A percentile compares a stretch with the other conserved stretches of the same genome.
phyloP scores from a whole-genome alignment of 2,888 invertebrate species.

The Xylota segnis region DNA sequence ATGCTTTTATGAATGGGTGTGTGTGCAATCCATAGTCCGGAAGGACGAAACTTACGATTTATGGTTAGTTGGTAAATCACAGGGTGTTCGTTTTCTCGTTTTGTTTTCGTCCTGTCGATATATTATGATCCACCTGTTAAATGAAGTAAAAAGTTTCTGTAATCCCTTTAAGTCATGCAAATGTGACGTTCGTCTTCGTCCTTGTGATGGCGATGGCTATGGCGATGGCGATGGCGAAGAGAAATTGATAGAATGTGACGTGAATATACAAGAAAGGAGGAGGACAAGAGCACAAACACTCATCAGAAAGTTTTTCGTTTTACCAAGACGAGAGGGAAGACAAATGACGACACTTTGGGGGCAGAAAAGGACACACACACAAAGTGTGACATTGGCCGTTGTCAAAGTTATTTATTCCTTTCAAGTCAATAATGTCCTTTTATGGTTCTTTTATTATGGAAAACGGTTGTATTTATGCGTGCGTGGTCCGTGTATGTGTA shows the following conservation, averaged over 20 bases:
- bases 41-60: constrained; percentile 47
- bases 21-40: constrained; percentile 13
- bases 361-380: constrained; percentile 41
- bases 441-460: constrained; percentile 73
- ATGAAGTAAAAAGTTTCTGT: constrained; percentile 50
- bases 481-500: constrained; percentile 57
- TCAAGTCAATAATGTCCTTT: constrained; percentile 72
- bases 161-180: constrained; percentile 62
- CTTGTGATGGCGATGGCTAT: neutral
- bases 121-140: constrained; percentile 56
- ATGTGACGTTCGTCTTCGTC: constrained; percentile 28
- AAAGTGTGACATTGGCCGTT: constrained; percentile 62
- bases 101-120: constrained; percentile 15
- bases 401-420: constrained; percentile 71
- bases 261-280: constrained; percentile 29
- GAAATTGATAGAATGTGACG: constrained; percentile 65
- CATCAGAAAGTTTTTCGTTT: constrained; percentile 52
- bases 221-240: neutral
- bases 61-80: constrained; percentile 42
- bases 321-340: constrained; percentile 14
- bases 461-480: constrained; percentile 72
- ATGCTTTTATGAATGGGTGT: constrained; percentile 8
- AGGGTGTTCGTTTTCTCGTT: constrained; percentile 1
- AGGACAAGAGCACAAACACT: constrained; percentile 27
- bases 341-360: constrained; percentile 54